Percentiles rank a stretch among this genome's conserved stretches.
phyloP scores from a whole-genome alignment of 2,888 invertebrate species.

The Tenthredo amoena region DNA sequence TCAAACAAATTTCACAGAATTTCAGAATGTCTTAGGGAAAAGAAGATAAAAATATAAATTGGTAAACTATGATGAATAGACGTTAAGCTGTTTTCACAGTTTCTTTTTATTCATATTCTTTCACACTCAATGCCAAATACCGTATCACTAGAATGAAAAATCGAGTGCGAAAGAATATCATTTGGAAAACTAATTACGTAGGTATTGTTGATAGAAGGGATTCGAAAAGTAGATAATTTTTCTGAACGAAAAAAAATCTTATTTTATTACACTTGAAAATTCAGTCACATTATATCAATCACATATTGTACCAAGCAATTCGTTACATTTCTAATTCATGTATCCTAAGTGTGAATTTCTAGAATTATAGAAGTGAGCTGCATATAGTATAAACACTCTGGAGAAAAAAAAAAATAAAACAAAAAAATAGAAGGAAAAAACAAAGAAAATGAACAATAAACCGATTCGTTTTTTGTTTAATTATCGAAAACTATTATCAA shows the following conservation, averaged over 20 bases:
- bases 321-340: not conserved
- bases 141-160: not conserved
- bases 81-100: not conserved
- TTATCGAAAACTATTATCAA: not conserved
- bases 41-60: not conserved
- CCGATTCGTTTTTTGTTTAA: not conserved
- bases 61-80: not conserved
- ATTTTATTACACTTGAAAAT: conserved; percentile 14
- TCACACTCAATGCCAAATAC: not conserved
- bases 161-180: not conserved
- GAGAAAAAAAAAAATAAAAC: not conserved
- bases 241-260: not conserved
- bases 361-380: not conserved
- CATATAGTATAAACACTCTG: not conserved
- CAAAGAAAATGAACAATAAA: not conserved
- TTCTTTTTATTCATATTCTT: not conserved
- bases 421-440: not conserved
- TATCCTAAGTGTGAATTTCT: not conserved
- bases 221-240: not conserved
- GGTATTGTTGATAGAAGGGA: not conserved
- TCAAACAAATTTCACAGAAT: not conserved
- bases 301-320: conserved; percentile 4
- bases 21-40: not conserved
- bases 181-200: not conserved
- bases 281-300: conserved; percentile 28